A percentile compares a stretch with the other conserved stretches of the same genome.
These are phyloP conservation scores for Hippocampus abdominalis DNA, from an alignment of 2,113 vertebrate species.

Conservation along the genomic window DNA sequence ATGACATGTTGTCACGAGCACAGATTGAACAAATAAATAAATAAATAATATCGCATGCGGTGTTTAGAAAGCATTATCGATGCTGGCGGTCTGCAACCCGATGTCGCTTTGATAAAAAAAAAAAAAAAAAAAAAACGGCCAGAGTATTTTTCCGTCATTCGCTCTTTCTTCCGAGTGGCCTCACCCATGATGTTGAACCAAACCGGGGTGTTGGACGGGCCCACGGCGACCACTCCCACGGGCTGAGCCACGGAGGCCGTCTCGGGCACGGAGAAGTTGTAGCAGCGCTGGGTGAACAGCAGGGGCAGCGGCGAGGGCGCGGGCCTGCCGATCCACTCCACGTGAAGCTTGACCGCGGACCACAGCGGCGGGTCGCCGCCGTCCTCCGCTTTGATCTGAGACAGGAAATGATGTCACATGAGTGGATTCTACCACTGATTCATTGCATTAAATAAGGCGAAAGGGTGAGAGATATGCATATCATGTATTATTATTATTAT, in stretches of 20 bases:
- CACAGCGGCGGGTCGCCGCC: slow-evolving; percentile 86
- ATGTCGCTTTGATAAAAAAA: not conserved
- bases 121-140: too few species aligned
- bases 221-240: slow-evolving; percentile 86
- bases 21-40: slow-evolving; percentile 3
- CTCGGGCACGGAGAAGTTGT: slow-evolving; percentile 91
- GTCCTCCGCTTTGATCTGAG: slow-evolving; percentile 92
- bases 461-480: too few species aligned
- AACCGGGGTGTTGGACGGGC: slow-evolving; percentile 82
- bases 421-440: not conserved
- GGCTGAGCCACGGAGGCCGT: slow-evolving; percentile 86
- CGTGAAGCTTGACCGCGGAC: slow-evolving; percentile 84
- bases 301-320: slow-evolving; percentile 75
- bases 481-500: too few species aligned
- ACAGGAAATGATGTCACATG: not conserved
- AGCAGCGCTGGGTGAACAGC: slow-evolving; percentile 83
- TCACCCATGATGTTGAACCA: slow-evolving; percentile 96
- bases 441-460: too few species aligned
- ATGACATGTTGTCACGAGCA: not conserved
- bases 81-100: not conserved
- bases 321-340: slow-evolving; percentile 92
- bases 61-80: not conserved
- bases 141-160: slow-evolving; percentile 1
- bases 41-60: not conserved
- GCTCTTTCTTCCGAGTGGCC: slow-evolving; percentile 21